These are phyloP conservation scores for Castor canadensis DNA, from an alignment of 2,113 vertebrate genomes.

Conservation along the genomic window DNA sequence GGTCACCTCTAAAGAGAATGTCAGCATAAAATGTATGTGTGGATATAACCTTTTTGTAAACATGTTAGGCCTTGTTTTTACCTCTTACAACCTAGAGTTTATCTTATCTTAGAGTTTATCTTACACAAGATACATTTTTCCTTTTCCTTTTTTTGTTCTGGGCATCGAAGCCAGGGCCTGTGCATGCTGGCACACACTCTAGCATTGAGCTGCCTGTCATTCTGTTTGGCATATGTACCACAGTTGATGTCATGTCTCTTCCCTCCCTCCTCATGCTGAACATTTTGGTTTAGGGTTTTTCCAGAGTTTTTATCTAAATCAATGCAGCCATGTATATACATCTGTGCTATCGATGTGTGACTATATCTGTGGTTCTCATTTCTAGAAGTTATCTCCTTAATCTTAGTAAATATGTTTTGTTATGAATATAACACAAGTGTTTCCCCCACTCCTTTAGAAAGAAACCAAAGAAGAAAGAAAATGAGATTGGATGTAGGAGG, in stretches of 20 bases:
- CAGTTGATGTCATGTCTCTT: background rate
- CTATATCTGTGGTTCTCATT: background rate
- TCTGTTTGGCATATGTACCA: background rate
- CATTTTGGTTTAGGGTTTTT: conserved; percentile 7
- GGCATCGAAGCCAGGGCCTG: no score
- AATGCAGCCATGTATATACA: background rate
- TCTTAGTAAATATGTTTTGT: background rate
- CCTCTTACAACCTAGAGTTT: background rate
- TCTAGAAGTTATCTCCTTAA: background rate
- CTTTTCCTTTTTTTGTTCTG: no score
- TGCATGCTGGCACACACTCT: no score
- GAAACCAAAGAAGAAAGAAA: conserved; percentile 78
- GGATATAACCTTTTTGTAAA: no score
- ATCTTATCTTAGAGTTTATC: no score
- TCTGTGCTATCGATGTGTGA: background rate
- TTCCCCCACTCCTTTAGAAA: conserved; percentile 38
- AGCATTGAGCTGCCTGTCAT: conserved; percentile 10
- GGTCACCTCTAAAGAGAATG: no score
- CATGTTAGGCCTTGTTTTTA: background rate
- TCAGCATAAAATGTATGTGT: no score
- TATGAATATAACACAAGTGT: background rate
- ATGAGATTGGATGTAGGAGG: conserved; percentile 68
- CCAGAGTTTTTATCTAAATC: conserved; percentile 16
- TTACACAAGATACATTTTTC: no score
- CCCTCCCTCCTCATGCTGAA: background rate